These are phyloP conservation scores for Triplophysa dalaica DNA, from an alignment of 2,113 vertebrate genomes.

Conservation along the genomic window DNA sequence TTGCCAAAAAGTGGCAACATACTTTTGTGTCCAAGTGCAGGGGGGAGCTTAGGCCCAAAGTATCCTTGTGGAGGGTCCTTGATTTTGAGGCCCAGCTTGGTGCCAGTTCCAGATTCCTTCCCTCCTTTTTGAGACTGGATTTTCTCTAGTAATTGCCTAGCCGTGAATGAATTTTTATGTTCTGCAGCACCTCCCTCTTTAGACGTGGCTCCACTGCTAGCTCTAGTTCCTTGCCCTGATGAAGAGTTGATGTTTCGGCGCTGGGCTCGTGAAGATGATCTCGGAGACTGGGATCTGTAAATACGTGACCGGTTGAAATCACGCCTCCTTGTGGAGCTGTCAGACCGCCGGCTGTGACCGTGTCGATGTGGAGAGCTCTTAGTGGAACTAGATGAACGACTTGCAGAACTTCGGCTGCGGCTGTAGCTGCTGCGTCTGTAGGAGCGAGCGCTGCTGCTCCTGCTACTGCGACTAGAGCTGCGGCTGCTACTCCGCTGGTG, in stretches of 20 bases:
- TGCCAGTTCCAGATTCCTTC: conserved; percentile 68
- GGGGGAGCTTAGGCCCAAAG: conserved; percentile 96
- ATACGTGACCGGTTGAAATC: conserved; percentile 94
- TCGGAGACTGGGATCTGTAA: conserved; percentile 94
- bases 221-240: conserved; percentile 61
- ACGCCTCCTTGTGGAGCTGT: conserved; percentile 78
- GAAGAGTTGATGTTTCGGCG: conserved; percentile 73
- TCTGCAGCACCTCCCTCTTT: conserved; percentile 76
- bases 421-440: conserved; percentile 93
- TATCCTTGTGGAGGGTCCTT: conserved; percentile 97
- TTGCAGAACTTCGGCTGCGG: conserved; percentile 87
- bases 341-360: conserved; percentile 61
- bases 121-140: conserved; percentile 86
- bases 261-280: conserved; percentile 72
- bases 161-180: conserved; percentile 85
- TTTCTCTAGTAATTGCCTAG: conserved; percentile 90
- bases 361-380: conserved; percentile 84
- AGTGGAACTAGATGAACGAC: conserved; percentile 74
- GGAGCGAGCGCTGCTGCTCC: conserved; percentile 87
- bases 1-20: conserved; percentile 94
- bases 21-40: conserved; percentile 86
- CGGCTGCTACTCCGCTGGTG: conserved; percentile 81
- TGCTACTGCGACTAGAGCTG: conserved; percentile 89
- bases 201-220: conserved; percentile 65
- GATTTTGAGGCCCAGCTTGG: conserved; percentile 87